These are phyloP conservation scores for Scrobipalpa costella DNA, from an alignment of 2,888 invertebrate species.

Conservation along the genomic window DNA sequence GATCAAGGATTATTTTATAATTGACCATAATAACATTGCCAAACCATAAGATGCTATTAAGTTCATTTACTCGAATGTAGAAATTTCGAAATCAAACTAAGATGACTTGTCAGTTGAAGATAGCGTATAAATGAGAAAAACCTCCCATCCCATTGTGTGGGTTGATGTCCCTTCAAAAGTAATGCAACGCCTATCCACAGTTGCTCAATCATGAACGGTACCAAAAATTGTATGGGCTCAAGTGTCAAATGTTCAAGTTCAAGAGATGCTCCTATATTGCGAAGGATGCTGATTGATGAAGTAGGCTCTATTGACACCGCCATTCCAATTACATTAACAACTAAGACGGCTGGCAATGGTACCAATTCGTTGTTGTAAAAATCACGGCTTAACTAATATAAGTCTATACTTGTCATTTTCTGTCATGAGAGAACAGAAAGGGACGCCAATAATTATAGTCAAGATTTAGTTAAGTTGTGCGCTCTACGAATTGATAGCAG, in stretches of 20 bases:
- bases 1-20: neutral
- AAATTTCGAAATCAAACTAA: constrained; percentile 2
- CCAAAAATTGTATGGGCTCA: constrained; percentile 3
- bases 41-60: neutral
- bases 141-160: constrained; percentile 6
- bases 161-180: constrained; percentile 13
- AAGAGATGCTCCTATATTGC: constrained; percentile 5
- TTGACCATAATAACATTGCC: neutral
- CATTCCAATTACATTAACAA: constrained; percentile 34
- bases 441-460: too few relatives aligned
- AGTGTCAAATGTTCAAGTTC: constrained; percentile 21
- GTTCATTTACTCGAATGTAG: constrained; percentile 4
- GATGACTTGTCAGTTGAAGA: neutral
- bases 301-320: constrained; percentile 26
- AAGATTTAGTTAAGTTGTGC: too few relatives aligned
- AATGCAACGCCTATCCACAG: neutral
- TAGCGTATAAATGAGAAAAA: neutral
- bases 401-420: too few relatives aligned
- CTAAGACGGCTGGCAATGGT: constrained; percentile 35
- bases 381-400: too few relatives aligned
- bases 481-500: too few relatives aligned
- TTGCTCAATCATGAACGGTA: constrained; percentile 13
- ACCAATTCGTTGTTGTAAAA: too few relatives aligned
- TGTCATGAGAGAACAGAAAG: too few relatives aligned
- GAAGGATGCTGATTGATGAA: constrained; percentile 26